Evolutionary conservation across 1,140 invertebrate species (phyloP).

Genomic region (Anagrus nilaparvatae): DNA sequence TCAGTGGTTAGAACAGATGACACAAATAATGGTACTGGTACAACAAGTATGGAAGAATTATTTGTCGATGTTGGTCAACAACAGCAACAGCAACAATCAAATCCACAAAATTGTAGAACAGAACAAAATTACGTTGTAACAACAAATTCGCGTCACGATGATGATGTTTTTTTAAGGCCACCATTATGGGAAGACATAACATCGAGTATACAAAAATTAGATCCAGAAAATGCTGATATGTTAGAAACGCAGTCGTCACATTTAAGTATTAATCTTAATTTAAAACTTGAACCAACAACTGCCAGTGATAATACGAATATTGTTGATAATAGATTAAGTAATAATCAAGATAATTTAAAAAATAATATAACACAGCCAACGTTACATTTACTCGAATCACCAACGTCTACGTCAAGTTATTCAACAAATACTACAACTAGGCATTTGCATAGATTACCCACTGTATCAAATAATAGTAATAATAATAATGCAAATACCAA

Average conservation of each 20-base stretch:
- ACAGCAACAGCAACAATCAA: neutral
- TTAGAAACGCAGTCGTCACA: too few species aligned
- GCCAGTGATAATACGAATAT: too few species aligned
- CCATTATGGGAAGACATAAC: constrained; percentile 82
- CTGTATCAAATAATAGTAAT: constrained; percentile 20
- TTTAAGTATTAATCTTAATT: too few species aligned
- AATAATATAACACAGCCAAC: constrained; percentile 41
- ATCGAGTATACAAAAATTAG: constrained; percentile 76
- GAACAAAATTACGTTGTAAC: constrained; percentile 17
- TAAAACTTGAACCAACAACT: too few species aligned
- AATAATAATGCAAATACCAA: constrained; percentile 21
- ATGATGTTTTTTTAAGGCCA: constrained; percentile 73
- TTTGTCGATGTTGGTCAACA: constrained; percentile 45
- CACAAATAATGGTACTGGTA: too few species aligned
- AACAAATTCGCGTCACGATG: too few species aligned
- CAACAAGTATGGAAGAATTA: constrained; percentile 53
- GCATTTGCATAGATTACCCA: constrained; percentile 23
- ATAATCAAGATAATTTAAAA: too few species aligned
- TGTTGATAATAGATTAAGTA: too few species aligned
- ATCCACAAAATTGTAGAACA: neutral
- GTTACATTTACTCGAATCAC: constrained; percentile 40
- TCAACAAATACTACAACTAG: constrained; percentile 24
- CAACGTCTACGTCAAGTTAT: constrained; percentile 26
- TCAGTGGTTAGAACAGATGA: too few species aligned
- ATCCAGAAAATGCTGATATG: constrained; percentile 82